Evolutionary conservation across 35 echinoderm and acorn worm species (phyloP).

Genomic region (Ophiothrix spiculata): DNA sequence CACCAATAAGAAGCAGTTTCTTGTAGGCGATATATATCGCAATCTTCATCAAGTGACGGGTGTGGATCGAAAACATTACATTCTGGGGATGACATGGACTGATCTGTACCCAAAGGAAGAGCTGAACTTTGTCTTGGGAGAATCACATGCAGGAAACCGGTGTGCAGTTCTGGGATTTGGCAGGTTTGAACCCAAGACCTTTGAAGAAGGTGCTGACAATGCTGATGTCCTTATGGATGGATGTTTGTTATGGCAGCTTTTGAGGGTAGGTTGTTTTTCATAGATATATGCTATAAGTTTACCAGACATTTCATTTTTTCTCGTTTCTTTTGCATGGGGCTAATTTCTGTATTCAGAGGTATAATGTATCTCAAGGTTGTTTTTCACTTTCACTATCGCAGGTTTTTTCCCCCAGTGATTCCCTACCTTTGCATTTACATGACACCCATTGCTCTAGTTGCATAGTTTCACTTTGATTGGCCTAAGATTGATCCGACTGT

Average conservation of each 20-base stretch:
- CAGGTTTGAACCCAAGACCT: constrained; percentile 73
- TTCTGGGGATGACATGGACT: constrained; percentile 88
- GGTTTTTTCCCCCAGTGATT: no score
- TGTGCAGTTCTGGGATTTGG: constrained; percentile 91
- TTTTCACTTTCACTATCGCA: no score
- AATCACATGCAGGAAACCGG: constrained; percentile 53
- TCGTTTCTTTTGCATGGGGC: constrained; percentile 18
- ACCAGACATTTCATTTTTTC: neutral
- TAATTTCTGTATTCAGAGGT: neutral
- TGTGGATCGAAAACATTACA: constrained; percentile 38
- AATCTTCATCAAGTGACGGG: constrained; percentile 50
- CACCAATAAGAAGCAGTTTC: constrained; percentile 68
- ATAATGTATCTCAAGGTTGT: no score
- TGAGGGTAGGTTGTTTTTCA: constrained; percentile 54
- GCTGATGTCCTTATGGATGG: constrained; percentile 45
- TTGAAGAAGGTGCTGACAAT: constrained; percentile 5
- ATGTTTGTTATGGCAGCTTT: constrained; percentile 76
- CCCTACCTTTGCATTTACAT: no score
- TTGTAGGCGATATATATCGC: constrained; percentile 72
- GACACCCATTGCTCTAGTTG: neutral
- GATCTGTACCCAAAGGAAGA: constrained; percentile 87
- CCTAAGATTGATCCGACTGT: neutral
- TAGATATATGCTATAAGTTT: neutral
- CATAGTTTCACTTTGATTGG: neutral
- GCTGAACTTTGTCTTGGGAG: constrained; percentile 92